phyloP scores from a whole-genome alignment of 1,140 invertebrate genomes.

The Drosophila nikananu region DNA sequence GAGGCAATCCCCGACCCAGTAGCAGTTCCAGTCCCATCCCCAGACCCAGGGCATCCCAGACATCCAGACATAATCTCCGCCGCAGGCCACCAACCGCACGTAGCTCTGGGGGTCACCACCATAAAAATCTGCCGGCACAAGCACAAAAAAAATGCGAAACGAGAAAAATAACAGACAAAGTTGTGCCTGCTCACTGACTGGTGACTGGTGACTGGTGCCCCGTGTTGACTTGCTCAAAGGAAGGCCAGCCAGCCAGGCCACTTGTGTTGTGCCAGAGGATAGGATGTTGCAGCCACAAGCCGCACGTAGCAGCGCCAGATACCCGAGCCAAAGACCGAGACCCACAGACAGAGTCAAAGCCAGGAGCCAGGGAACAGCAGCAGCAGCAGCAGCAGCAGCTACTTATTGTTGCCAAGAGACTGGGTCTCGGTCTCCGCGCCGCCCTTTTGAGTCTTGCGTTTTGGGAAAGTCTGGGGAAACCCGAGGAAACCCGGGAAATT shows the following conservation, averaged over 20 bases:
- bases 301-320: constrained; percentile 44
- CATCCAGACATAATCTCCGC: constrained; percentile 52
- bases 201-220: constrained; percentile 18
- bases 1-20: constrained; percentile 13
- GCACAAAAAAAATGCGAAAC: constrained; percentile 11
- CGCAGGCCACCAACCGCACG: constrained; percentile 43
- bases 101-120: constrained; percentile 55
- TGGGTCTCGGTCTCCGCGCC: constrained; percentile 21
- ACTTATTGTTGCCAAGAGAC: constrained; percentile 66
- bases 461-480: constrained; percentile 1
- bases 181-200: constrained; percentile 22
- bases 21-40: constrained; percentile 1
- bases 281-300: constrained; percentile 51
- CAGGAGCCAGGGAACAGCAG: constrained; percentile 29
- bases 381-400: constrained; percentile 36
- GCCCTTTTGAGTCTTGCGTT: constrained; percentile 21
- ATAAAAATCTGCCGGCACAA: constrained; percentile 39
- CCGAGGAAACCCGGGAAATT: constrained; percentile 37
- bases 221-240: constrained; percentile 45
- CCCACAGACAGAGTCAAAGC: constrained; percentile 21
- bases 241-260: constrained; percentile 12
- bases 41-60: constrained; percentile 26
- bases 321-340: constrained; percentile 13
- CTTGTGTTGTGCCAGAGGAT: constrained; percentile 43
- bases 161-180: constrained; percentile 32